These are phyloP conservation scores for Planiliza haematocheilus DNA, from an alignment of 2,113 vertebrate genomes.

Conservation along the genomic window DNA sequence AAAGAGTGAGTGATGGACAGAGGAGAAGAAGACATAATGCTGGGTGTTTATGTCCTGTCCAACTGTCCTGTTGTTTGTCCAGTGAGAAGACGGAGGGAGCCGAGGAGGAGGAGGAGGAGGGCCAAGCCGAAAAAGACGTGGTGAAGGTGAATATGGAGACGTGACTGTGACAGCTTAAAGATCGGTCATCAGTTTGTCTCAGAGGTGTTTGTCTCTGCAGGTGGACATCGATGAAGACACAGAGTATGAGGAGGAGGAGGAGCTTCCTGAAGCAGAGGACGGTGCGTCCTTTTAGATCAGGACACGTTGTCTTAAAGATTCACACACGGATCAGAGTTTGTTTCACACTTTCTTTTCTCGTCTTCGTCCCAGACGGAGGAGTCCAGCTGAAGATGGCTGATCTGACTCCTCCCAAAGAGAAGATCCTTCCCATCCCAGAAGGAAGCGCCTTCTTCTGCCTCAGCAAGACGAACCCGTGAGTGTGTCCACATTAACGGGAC, in stretches of 20 bases:
- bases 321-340: too few species aligned
- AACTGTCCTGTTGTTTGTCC: not conserved
- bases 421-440: slow-evolving; percentile 91
- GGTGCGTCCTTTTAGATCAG: slow-evolving; percentile 44
- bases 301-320: not conserved
- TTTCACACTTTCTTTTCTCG: not conserved
- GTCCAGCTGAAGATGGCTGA: slow-evolving; percentile 86
- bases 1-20: slow-evolving; percentile 71
- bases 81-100: slow-evolving; percentile 65
- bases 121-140: slow-evolving; percentile 14
- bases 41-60: not conserved
- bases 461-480: slow-evolving; percentile 91
- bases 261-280: slow-evolving; percentile 75
- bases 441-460: slow-evolving; percentile 94
- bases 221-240: slow-evolving; percentile 81
- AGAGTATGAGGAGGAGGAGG: slow-evolving; percentile 81
- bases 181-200: not conserved
- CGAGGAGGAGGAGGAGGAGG: slow-evolving; percentile 38
- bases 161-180: not conserved
- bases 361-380: slow-evolving; percentile 61
- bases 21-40: not conserved
- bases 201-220: slow-evolving; percentile 58
- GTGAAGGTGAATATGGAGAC: slow-evolving; percentile 51
- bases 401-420: slow-evolving; percentile 88
- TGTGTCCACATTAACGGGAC: slow-evolving; percentile 2